A percentile compares a stretch with the other conserved stretches of the same genome.
Evolutionary conservation across 2,797 vertebrate species (phyloP).

Genomic region (Karalla daura): DNA sequence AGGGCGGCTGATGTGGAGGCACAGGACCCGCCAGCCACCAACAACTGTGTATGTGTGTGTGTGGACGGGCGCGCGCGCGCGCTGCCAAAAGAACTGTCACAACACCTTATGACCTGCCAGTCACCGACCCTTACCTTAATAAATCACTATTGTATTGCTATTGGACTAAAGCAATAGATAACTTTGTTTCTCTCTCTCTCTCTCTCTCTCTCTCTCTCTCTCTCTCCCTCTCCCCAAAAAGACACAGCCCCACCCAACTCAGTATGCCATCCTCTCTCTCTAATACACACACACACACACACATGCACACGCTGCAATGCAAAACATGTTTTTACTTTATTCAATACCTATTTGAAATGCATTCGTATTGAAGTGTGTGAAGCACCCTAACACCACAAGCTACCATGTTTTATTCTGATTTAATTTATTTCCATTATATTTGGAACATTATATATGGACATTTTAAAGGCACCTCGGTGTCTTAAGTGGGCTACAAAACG

Average conservation of each 20-base stretch:
- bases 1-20: too few species aligned
- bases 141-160: conserved; percentile 10
- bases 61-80: too few species aligned
- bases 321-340: too few species aligned
- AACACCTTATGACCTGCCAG: neutral
- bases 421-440: neutral
- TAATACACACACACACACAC: neutral
- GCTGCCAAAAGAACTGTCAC: conserved; percentile 18
- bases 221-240: conserved; percentile 9
- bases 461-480: neutral
- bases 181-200: conserved; percentile 1
- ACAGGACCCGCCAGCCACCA: too few species aligned
- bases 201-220: neutral
- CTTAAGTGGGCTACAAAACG: neutral
- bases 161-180: neutral
- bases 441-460: neutral
- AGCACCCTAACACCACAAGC: too few species aligned
- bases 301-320: neutral
- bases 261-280: too few species aligned
- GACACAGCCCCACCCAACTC: too few species aligned
- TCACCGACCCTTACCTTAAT: conserved; percentile 1
- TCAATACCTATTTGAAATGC: neutral
- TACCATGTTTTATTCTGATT: too few species aligned
- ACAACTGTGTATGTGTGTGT: too few species aligned
- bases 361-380: too few species aligned